Evolutionary conservation across 2,797 vertebrate species (phyloP).

Genomic region (Vipera latastei): DNA sequence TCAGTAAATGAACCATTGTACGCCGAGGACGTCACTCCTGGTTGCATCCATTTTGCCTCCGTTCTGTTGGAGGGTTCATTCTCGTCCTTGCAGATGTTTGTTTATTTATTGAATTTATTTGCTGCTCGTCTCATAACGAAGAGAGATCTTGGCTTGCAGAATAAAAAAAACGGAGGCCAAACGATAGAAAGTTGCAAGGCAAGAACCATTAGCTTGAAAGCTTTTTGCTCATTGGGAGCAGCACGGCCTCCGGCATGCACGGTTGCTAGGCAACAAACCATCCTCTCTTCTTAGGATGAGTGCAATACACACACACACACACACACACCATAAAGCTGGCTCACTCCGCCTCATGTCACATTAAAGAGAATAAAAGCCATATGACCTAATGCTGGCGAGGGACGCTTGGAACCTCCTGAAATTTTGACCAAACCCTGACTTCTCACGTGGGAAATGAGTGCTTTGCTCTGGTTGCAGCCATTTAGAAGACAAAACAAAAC

Average conservation of each 20-base stretch:
- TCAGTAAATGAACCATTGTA: accelerated
- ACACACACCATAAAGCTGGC: slow-evolving; percentile 13
- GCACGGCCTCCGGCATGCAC: background rate
- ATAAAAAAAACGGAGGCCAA: background rate
- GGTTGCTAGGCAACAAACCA: slow-evolving; percentile 43
- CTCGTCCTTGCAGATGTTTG: background rate
- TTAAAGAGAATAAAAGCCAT: background rate
- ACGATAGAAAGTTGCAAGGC: background rate
- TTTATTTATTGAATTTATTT: background rate
- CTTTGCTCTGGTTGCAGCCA: background rate
- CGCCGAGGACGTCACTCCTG: background rate
- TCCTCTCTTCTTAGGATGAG: slow-evolving; percentile 52
- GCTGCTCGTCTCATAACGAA: accelerated
- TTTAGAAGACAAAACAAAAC: background rate
- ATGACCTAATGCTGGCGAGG: slow-evolving; percentile 12
- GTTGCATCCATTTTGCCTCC: background rate
- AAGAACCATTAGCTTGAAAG: slow-evolving; percentile 37
- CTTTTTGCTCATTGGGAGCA: slow-evolving; percentile 9
- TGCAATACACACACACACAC: slow-evolving; percentile 28
- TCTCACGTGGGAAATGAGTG: no score
- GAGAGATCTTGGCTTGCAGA: background rate
- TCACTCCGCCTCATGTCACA: slow-evolving; percentile 40
- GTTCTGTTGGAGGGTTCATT: background rate
- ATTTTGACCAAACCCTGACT: background rate
- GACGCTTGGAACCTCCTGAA: slow-evolving; percentile 4